Evolutionary conservation across 2,113 vertebrate genomes (phyloP), one percentile per base, ranked within the genome.

Genomic region (Toxotes jaculatrix): DNA sequence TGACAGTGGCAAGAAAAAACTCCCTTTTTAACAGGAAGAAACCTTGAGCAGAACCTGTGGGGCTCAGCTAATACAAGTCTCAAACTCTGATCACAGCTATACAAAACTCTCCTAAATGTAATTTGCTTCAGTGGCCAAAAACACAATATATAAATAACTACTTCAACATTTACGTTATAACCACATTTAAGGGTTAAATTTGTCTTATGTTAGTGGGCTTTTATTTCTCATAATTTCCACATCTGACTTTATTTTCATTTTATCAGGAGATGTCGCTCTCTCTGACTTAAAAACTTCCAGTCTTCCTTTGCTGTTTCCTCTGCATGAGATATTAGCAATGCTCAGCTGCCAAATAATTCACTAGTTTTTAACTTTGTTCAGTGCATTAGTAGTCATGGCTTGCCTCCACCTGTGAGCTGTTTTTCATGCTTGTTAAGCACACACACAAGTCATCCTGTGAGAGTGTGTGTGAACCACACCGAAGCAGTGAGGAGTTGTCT

Each of bases 331-430:
- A 65, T 53, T 5, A 68, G 51, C 61, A 6, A 76, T 51, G 36
- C 21, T 72, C 31, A 67, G 27, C 27, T 27, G 27, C 27, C 27
- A 27, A 27, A 27, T 27, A 1, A 27, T 27, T 27, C 27, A 27
- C 27, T 27, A 27, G 27, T 27, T 27, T 27, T 27, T 27, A 27
- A 47, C 43, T 82, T 40, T 70, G 42, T 66, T 55, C 5, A 4
- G 47, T 42, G 60, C 64, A 43, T 88, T 68, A 69, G 40, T 62
- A 82, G 64, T 55, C 47, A 7, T 4, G 69, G n/a, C 53, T 69
- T 67, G 74, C 32, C 73, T 80, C 69, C 21, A 80, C 70, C 77
- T 78, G 74, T 47, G 80, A 81, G 73, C 43, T 74, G 72, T 62
- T 79, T 77, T 36, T 79, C 49, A 77, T 65, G 72, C 61, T 83